Evolutionary conservation across 2,888 invertebrate genomes (phyloP), one percentile per base, ranked within the genome.

Genomic region (Argyresthia albistria): DNA sequence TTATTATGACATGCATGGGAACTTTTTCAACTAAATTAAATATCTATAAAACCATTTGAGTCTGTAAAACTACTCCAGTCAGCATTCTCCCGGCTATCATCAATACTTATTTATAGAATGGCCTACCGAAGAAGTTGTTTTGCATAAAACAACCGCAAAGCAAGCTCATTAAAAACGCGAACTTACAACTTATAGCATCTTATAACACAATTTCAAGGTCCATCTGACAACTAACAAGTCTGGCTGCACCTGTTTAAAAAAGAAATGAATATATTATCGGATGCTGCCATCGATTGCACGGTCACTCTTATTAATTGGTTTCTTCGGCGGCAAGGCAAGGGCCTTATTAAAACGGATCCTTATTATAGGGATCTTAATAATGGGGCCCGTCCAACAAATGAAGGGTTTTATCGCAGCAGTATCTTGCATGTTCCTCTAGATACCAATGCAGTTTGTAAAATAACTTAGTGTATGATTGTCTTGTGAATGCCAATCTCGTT

Each of bases 271-370:
- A 45, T 51, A 59, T 60, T 60, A 64, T 60, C 61, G 54, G 56
- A 55, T 54, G 58, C 51, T 57, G 43, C 54, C 57, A 62, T 66
- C 66, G 62, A 64, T 59, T 65, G 69, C 64, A 64, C 59, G 63
- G 62, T 69, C 66, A 69, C 61, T 65, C 58, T 55, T 50, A 57
- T 67, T 69, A 70, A 70, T 69, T 68, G 66, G 66, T 59, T 59
- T 50, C 25, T 25, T 25, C 25, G 25, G 25, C 25, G 25, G 25
- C 25, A 54, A 53, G 49, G 50, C 56, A 52, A 56, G 57, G 52
- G 46, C 51, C 52, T 57, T 50, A 56, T 56, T 43, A 49, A 54
- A 55, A 52, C 55, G 58, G 54, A 58, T 59, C 58, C 62, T 57
- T 57, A 60, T 56, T 58, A 57, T 55, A 46, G 39, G 50, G 54